Evolutionary conservation across 2,113 vertebrate genomes (phyloP), one percentile per base, ranked within the genome.

Genomic region (Nothocercus nigrocapillus): DNA sequence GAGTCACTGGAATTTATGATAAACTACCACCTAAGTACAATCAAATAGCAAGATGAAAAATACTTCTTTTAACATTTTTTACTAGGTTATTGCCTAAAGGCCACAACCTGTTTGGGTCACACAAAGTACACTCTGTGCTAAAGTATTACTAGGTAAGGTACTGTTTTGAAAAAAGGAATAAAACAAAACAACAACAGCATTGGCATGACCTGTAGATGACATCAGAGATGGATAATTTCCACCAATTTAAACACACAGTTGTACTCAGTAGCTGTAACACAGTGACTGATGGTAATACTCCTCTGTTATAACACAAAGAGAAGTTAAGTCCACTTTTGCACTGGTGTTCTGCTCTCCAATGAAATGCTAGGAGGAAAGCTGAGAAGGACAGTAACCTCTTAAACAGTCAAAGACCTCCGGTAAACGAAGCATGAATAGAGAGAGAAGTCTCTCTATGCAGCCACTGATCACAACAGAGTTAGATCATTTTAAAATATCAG

Each of bases 101-200:
- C 13, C 47, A 56, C 61, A 42, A 18, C 8, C 22, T 6, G 17
- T 66, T 66, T 12, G 9, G 28, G 70, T 17, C 66, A 62, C 38
- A 3, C 27, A 34, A n/a, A 45, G 15, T 25, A 14, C 5, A 19
- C 4, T 13, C 61, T 21, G 9, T 0, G 1, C 19, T n/a, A 51
- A 66, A 79, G 82, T 12, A 9, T 30, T 66, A 82, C 42, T 3
- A 68, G 44, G 21, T 28, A 21, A 75, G 4, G 5, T 22, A 13
- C 36, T 68, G 62, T 84, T 45, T 32, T 47, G 28, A 56, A 3
- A 8, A 11, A 14, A 21, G 5, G 2, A 24, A 9, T 10, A 15
- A 44, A 68, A 77, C 61, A 73, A 3, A 63, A 4, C 5, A 1
- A 53, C 11, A 54, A 56, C 28, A 58, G 64, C 44, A 64, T 3